phyloP scores from a whole-genome alignment of 1,140 invertebrate species.

The Nymphalis io region DNA sequence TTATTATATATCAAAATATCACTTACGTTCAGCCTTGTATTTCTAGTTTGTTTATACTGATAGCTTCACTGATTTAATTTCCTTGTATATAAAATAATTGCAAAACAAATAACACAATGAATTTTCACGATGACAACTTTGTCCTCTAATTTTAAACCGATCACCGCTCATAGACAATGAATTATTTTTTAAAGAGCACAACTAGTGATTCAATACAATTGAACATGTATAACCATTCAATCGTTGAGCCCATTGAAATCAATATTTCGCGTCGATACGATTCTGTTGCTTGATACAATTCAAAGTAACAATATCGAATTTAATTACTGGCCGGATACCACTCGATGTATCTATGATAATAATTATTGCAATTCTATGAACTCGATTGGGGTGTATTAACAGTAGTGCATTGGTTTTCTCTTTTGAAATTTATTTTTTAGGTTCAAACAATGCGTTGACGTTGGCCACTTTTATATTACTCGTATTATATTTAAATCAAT shows the following conservation, averaged over 20 bases:
- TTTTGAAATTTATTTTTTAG: neutral
- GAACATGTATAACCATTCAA: neutral
- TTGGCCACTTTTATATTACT: neutral
- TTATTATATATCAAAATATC: no score
- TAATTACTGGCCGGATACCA: neutral
- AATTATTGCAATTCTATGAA: neutral
- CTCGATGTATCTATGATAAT: neutral
- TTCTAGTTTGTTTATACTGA: no score
- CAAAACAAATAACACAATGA: no score
- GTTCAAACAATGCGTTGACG: neutral
- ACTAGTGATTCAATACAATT: neutral
- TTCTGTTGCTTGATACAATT: neutral
- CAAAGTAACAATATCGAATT: slow-evolving; percentile 2
- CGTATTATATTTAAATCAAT: neutral
- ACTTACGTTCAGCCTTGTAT: no score
- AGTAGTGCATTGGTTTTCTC: neutral
- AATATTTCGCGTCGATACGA: neutral
- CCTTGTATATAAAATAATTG: no score
- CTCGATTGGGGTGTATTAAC: neutral
- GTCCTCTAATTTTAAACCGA: neutral
- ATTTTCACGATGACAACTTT: no score
- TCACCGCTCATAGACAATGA: neutral
- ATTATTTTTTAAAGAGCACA: neutral
- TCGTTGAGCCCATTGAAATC: neutral
- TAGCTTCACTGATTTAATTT: no score